Evolutionary conservation across 2,888 invertebrate genomes (phyloP), one percentile per base, ranked within the genome.

Genomic region (Choristoneura rosaceana): DNA sequence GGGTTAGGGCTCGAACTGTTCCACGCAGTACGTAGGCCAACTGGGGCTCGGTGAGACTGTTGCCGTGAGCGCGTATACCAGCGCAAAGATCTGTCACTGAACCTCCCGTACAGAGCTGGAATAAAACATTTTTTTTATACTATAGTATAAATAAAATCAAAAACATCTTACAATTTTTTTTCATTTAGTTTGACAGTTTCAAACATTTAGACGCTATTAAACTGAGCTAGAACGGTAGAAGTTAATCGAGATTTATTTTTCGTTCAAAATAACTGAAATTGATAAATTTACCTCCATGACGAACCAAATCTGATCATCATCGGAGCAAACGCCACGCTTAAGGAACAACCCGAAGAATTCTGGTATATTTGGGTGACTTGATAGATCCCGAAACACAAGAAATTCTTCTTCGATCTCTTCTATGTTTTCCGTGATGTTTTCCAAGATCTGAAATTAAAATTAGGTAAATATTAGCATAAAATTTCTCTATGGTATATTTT

Each of bases 391-490:
- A 58, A 97, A 95, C 7, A 97, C 96, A 25, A 96, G 89, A 83
- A 96, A 97, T 84, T 97, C 97, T 80, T 97, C 97, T 89, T 97
- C 97, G 74, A 97, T 97, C 88, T 97, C 97, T 86, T 97, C 97
- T 74, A 97, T 95, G 80, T 97, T 97, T 84, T 97, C 97, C 0
- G 96, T 95, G 64, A 97, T 96, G 79, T 96, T 96, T 85, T 97
- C 97, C 82, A 97, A 88, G 76, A 97, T 96, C 94, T 94, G 87
- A 71, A 63, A 9, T 25, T 12, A 47, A 50, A 50, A 34, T 25
- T 25, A 55, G 17, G 12, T 4, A 10, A 3, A 5, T 9, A 55
- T 25, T 25, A 55, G 55, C 10, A 12, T 1, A 25, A 17, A 43
- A 17, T 17, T 52, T 2, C 17, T 52, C 15, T 17, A 15, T 52